Evolutionary conservation across 2,113 vertebrate species (phyloP).

Genomic region (Carassius gibelio): DNA sequence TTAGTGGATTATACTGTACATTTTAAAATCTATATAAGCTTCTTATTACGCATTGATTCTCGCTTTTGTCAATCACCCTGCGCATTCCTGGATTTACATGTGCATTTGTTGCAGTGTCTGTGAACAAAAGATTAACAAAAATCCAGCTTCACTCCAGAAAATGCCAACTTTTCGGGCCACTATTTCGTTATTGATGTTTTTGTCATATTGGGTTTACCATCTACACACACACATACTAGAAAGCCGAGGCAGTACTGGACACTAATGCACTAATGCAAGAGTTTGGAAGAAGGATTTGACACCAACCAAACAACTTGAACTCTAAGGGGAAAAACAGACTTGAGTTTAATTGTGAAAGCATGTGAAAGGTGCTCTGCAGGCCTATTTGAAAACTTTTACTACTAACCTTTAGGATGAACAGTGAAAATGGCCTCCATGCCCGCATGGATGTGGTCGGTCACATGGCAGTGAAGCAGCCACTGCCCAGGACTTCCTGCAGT

Average conservation of each 20-base stretch:
- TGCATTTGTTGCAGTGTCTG: not conserved
- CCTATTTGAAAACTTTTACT: not conserved
- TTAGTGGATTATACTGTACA: not conserved
- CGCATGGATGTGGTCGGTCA: constrained; percentile 86
- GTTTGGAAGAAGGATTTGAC: not conserved
- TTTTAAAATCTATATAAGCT: not conserved
- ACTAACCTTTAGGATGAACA: constrained; percentile 62
- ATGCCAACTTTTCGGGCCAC: not conserved
- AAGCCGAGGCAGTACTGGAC: not conserved
- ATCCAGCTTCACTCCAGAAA: not conserved
- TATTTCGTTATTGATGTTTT: too few species aligned
- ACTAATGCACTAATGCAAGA: not conserved
- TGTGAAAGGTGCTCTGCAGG: not conserved
- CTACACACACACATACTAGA: too few species aligned
- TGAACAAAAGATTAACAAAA: not conserved
- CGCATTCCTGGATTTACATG: not conserved
- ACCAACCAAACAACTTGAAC: not conserved
- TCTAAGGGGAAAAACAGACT: not conserved
- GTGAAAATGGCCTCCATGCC: constrained; percentile 91
- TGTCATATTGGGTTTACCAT: not conserved
- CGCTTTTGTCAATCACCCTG: not conserved
- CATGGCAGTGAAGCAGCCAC: constrained; percentile 91
- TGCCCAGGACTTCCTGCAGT: constrained; percentile 86
- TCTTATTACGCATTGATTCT: not conserved
- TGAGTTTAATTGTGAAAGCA: not conserved